Conservation (phyloP, 2,888 invertebrate genomes). For the Drepana falcataria region DNA sequence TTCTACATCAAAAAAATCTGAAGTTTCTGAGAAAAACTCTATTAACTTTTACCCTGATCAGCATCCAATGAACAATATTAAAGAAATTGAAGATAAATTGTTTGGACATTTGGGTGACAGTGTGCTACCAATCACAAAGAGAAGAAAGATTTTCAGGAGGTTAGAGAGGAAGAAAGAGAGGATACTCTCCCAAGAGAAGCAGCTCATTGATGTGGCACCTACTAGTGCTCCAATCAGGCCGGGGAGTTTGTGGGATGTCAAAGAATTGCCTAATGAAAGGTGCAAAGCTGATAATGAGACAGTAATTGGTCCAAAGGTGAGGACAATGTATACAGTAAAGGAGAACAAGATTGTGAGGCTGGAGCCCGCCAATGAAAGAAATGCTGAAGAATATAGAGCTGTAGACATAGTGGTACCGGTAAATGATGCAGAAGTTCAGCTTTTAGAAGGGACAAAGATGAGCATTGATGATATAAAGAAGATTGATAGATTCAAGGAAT, state of each 20-base stretch:
- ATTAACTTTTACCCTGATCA: conserved; percentile 52
- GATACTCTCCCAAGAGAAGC: conserved; percentile 36
- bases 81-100: conserved; percentile 66
- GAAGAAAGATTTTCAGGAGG: conserved; percentile 66
- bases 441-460: conserved; percentile 70
- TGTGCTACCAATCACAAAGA: conserved; percentile 57
- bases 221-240: conserved; percentile 28
- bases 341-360: conserved; percentile 71
- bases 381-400: conserved; percentile 38
- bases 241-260: conserved; percentile 68
- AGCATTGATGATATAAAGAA: conserved; percentile 71
- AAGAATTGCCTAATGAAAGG: conserved; percentile 31
- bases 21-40: conserved; percentile 21
- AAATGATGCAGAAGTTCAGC: conserved; percentile 50
- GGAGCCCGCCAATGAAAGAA: conserved; percentile 33
- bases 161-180: conserved; percentile 63
- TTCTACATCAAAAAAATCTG: conserved; percentile 25
- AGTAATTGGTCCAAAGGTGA: conserved; percentile 47
- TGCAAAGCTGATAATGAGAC: conserved; percentile 12
- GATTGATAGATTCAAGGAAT: conserved; percentile 74
- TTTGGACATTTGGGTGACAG: conserved; percentile 67
- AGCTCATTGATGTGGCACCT: conserved; percentile 24
- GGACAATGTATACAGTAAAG: conserved; percentile 70
- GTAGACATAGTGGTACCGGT: conserved; percentile 59
- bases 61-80: conserved; percentile 76